Evolutionary conservation across 2,888 invertebrate species (phyloP).

Genomic region (Lepas anatifera): DNA sequence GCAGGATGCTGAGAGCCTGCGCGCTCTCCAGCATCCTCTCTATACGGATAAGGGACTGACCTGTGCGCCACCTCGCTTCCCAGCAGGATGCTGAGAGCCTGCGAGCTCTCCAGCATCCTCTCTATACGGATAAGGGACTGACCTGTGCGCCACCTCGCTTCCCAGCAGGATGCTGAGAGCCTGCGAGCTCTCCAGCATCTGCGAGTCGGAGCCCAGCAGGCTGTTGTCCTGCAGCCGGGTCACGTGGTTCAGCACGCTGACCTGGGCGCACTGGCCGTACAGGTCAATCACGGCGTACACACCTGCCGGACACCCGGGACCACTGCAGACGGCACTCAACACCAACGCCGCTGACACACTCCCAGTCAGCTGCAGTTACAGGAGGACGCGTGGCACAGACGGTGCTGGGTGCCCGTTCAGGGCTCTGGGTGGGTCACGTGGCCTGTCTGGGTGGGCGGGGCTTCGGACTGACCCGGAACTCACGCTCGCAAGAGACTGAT

Average conservation of each 20-base stretch:
- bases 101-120: constrained; percentile 28
- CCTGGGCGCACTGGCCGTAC: constrained; percentile 90
- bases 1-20: constrained; percentile 16
- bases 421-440: no score
- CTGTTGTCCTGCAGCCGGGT: constrained; percentile 26
- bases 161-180: constrained; percentile 7
- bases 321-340: no score
- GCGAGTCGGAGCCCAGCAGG: constrained; percentile 28
- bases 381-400: no score
- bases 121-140: no score
- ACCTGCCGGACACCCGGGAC: constrained; percentile 40
- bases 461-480: no score
- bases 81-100: constrained; percentile 14
- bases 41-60: constrained; percentile 32
- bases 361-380: no score
- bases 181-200: constrained; percentile 28
- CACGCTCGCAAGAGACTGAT: no score
- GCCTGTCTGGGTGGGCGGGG: no score
- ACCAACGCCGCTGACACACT: no score
- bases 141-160: constrained; percentile 35
- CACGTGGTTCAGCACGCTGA: constrained; percentile 38
- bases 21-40: constrained; percentile 29
- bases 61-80: constrained; percentile 34
- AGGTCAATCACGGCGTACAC: constrained; percentile 90
- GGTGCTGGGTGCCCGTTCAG: no score